Percentiles rank a stretch among this genome's conserved stretches.
Conservation (phyloP, 2,797 vertebrate species). For the Coranthus polyacanthus region DNA sequence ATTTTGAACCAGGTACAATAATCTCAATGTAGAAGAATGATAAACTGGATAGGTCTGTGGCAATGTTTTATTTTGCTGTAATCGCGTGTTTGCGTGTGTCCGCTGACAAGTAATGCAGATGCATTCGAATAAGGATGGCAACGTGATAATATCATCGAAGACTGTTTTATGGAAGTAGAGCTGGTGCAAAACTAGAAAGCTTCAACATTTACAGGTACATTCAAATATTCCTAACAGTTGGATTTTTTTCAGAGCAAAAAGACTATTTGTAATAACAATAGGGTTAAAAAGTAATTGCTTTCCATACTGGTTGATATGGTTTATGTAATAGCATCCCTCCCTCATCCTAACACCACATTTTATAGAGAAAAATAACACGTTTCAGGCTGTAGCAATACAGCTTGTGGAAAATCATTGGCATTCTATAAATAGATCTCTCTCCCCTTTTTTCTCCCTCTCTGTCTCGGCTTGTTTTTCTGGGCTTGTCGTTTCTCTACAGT, state of each 20-base stretch:
- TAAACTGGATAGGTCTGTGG: conserved; percentile 9
- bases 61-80: neutral
- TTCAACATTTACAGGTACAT: conserved; percentile 3
- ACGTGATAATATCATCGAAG: conserved; percentile 3
- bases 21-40: conserved; percentile 28
- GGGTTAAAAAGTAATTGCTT: conserved; percentile 36
- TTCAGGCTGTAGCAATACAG: conserved; percentile 62
- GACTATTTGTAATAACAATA: conserved; percentile 28
- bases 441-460: conserved; percentile 43
- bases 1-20: conserved; percentile 21
- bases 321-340: conserved; percentile 53
- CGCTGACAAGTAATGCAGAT: neutral
- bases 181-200: neutral
- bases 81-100: neutral
- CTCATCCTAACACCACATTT: conserved; percentile 43
- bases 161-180: neutral
- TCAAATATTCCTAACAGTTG: conserved; percentile 20
- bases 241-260: conserved; percentile 15
- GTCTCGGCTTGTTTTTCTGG: conserved; percentile 45
- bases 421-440: conserved; percentile 69
- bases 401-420: conserved; percentile 66
- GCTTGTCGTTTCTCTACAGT: conserved; percentile 44
- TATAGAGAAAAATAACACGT: conserved; percentile 60
- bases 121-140: neutral
- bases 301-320: conserved; percentile 40